phyloP scores from a whole-genome alignment of 2,888 invertebrate genomes.

The Chaitophorus viminalis region DNA sequence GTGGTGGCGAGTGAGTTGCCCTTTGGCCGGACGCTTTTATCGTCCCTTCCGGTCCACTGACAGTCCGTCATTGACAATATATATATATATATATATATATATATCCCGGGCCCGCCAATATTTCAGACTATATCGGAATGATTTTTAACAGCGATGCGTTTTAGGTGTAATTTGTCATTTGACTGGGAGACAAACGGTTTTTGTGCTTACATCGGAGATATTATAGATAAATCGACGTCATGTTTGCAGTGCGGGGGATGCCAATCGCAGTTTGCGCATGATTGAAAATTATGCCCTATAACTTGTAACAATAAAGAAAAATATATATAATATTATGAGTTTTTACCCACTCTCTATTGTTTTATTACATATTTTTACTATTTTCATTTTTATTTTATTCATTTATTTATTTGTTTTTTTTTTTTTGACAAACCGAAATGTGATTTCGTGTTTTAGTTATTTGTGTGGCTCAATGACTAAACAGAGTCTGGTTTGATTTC shows the following conservation, averaged over 20 bases:
- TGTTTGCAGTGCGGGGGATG: too few species aligned
- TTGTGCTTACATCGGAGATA: neutral
- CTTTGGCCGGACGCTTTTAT: conserved; percentile 57
- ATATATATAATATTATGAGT: neutral
- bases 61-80: conserved; percentile 46
- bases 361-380: neutral
- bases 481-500: neutral
- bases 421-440: neutral
- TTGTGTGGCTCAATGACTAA: neutral
- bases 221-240: conserved; percentile 37
- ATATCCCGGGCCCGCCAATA: neutral
- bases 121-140: conserved; percentile 39
- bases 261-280: neutral
- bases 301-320: neutral
- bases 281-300: conserved; percentile 25
- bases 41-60: conserved; percentile 54
- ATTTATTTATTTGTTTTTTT: neutral
- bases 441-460: neutral
- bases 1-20: conserved; percentile 16
- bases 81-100: conserved; percentile 24
- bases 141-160: conserved; percentile 37
- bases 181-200: neutral
- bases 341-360: too few species aligned
- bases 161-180: conserved; percentile 45
- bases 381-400: too few species aligned